These are phyloP conservation scores for Teleogryllus oceanicus DNA, from an alignment of 2,888 invertebrate genomes.

Conservation along the genomic window DNA sequence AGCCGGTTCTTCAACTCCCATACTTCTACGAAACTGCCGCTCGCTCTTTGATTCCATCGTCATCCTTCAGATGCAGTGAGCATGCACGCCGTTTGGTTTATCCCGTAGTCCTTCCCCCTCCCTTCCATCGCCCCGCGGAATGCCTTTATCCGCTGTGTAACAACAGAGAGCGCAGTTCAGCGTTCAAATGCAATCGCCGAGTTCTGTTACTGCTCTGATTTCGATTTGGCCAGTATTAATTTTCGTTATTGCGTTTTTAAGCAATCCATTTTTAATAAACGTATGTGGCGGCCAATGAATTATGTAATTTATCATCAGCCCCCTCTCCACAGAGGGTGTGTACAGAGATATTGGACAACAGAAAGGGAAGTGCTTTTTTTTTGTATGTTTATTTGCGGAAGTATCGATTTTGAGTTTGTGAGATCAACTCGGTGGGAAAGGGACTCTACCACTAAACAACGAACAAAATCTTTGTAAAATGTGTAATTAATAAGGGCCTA, in stretches of 20 bases:
- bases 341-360: background rate
- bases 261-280: slow-evolving; percentile 18
- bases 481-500: too few relatives aligned
- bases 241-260: slow-evolving; percentile 9
- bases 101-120: too few relatives aligned
- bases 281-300: slow-evolving; percentile 18
- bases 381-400: background rate
- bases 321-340: background rate
- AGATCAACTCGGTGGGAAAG: too few relatives aligned
- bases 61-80: too few relatives aligned
- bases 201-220: slow-evolving; percentile 2
- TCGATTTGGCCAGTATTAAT: slow-evolving; percentile 1
- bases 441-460: too few relatives aligned
- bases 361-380: background rate
- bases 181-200: background rate
- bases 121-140: background rate
- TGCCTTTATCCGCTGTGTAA: background rate
- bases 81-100: too few relatives aligned
- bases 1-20: too few relatives aligned
- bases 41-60: too few relatives aligned
- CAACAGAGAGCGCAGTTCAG: background rate
- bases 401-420: background rate
- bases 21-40: too few relatives aligned
- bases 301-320: slow-evolving; percentile 1
- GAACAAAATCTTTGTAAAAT: too few relatives aligned